Evolutionary conservation across 2,113 vertebrate genomes (phyloP), one percentile per base, ranked within the genome.

Genomic region (Brachypteracias leptosomus): DNA sequence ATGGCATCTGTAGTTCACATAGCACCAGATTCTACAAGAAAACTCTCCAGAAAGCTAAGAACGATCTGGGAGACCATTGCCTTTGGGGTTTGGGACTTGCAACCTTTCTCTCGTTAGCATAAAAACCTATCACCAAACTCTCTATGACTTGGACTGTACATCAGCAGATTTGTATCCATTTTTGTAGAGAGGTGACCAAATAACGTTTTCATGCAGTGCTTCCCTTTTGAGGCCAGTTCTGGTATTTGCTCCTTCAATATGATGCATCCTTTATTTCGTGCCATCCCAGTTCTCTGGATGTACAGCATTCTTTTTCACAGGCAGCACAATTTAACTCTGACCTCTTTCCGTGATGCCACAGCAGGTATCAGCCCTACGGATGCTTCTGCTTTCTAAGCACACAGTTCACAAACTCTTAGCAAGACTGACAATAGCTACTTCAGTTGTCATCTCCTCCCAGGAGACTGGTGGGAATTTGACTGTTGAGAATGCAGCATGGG

Each of bases 51-150:
- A n/a, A 75, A 13, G 49, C 38, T 59, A 16, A 44, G 57, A 68
- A 13, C 0, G 0, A 90, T 20, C 14, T 26, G 31, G 10, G 8
- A 46, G n/a, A 67, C 47, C 62, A 35, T 9, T 54, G 55, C 18
- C 36, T 62, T 81, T 35, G 46, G 20, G 12, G 17, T 38, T 83
- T 33, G 58, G 33, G 38, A 54, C 46, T 28, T 58, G 13, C 3
- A 83, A 2, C 38, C 51, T 79, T 70, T 76, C 63, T 68, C 31
- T 54, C 68, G 35, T 8, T 74, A 15, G n/a, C 40, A 71, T 52
- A 13, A 74, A 71, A 94, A 36, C 22, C 14, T 21, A 49, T 19
- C 16, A 16, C 66, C 26, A 46, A 59, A 61, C 38, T 59, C 31
- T 2, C 1, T 8, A 2, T 17, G 11, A 40, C 31, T 47, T 40